A percentile compares a stretch with the other conserved stretches of the same genome.
Conservation (phyloP, 1,140 invertebrate species). For the Cherax quadricarinatus region DNA sequence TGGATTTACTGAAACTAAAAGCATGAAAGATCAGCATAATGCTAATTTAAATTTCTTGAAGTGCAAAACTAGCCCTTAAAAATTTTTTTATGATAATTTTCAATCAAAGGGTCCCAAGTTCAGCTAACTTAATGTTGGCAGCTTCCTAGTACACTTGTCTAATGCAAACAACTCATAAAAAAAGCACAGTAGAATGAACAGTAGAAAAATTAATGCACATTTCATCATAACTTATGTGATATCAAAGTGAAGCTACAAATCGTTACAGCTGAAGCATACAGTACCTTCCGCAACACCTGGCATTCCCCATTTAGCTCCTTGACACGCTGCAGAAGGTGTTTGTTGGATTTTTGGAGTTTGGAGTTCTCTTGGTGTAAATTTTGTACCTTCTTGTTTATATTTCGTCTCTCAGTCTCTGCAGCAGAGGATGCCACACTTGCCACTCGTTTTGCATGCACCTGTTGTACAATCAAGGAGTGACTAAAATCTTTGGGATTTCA, state of each 20-base stretch:
- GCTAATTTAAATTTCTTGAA: too few species aligned
- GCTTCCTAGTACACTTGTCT: too few species aligned
- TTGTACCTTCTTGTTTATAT: constrained; percentile 19
- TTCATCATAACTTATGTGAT: not conserved
- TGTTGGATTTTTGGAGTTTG: constrained; percentile 19
- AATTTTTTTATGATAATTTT: too few species aligned
- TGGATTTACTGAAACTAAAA: too few species aligned
- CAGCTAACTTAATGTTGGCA: too few species aligned
- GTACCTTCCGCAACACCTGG: constrained; percentile 33
- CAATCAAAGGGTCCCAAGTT: too few species aligned
- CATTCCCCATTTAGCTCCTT: constrained; percentile 22
- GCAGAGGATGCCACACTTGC: not conserved
- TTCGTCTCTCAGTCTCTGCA: constrained; percentile 11
- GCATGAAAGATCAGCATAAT: too few species aligned
- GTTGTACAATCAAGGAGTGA: too few species aligned
- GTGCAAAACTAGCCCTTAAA: too few species aligned
- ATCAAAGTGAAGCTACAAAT: not conserved
- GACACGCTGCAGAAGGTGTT: not conserved
- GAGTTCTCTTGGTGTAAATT: not conserved
- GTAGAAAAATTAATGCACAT: not conserved
- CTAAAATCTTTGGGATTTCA: too few species aligned
- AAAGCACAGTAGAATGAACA: not conserved
- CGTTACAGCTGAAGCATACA: not conserved
- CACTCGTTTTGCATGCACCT: not conserved
- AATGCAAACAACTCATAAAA: too few species aligned